Conservation (phyloP, 2,113 vertebrate species). For the Heterotis niloticus region DNA sequence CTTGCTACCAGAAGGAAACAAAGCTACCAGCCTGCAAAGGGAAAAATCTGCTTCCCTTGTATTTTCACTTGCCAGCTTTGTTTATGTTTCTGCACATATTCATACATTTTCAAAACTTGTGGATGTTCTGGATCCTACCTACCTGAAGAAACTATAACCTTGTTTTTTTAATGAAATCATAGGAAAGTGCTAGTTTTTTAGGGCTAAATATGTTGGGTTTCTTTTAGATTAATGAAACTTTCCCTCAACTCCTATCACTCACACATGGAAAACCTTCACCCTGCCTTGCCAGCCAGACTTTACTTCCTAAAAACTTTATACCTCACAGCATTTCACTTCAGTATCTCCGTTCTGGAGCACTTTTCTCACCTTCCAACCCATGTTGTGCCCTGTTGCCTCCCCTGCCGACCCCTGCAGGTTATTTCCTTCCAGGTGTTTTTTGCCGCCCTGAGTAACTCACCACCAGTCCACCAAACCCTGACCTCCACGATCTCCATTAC, state of each 20-base stretch:
- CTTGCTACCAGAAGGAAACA: no score
- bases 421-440: slow-evolving; percentile 50
- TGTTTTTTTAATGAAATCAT: background rate
- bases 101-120: background rate
- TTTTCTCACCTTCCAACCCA: slow-evolving; percentile 72
- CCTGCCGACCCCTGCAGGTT: slow-evolving; percentile 46
- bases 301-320: slow-evolving; percentile 26
- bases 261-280: background rate
- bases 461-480: slow-evolving; percentile 51
- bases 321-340: slow-evolving; percentile 43
- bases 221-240: no score
- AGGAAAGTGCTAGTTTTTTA: no score
- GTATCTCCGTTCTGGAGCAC: slow-evolving; percentile 45
- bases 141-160: background rate
- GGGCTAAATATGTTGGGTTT: no score
- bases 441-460: slow-evolving; percentile 54
- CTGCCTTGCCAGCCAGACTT: background rate
- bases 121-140: slow-evolving; percentile 64
- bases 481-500: slow-evolving; percentile 23
- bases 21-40: background rate
- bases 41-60: background rate
- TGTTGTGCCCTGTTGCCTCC: slow-evolving; percentile 55
- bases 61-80: background rate
- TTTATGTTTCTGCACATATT: background rate
- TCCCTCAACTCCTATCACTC: slow-evolving; percentile 18